Evolutionary conservation across 1,140 invertebrate genomes (phyloP).

Genomic region (Trichogramma pretiosum): DNA sequence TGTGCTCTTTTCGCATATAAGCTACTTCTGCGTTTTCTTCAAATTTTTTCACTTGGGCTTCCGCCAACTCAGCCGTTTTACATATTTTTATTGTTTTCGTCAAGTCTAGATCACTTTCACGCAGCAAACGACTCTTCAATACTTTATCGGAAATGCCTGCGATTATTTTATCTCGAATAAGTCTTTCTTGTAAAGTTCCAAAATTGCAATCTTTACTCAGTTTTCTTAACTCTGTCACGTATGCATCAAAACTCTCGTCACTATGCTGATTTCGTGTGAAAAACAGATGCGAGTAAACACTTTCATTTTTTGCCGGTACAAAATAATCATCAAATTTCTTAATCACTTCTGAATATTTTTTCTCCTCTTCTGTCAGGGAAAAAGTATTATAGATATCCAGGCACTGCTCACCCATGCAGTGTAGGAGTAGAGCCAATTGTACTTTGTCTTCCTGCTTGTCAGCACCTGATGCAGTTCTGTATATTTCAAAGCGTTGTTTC

Average conservation of each 20-base stretch:
- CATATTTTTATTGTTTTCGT: constrained; percentile 24
- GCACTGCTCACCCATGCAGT: constrained; percentile 17
- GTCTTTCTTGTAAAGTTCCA: constrained; percentile 24
- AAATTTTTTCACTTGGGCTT: constrained; percentile 10
- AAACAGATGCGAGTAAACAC: constrained; percentile 23
- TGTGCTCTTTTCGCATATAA: background rate
- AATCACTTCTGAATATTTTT: constrained; percentile 14
- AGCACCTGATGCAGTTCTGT: constrained; percentile 6
- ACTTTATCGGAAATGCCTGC: constrained; percentile 30
- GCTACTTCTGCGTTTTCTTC: background rate
- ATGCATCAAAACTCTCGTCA: constrained; percentile 28
- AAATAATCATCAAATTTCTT: constrained; percentile 23
- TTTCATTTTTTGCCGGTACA: constrained; percentile 22
- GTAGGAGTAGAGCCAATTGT: constrained; percentile 15
- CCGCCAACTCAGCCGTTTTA: constrained; percentile 15
- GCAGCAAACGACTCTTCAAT: constrained; percentile 30
- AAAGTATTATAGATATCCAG: constrained; percentile 19
- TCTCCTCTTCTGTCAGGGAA: constrained; percentile 9
- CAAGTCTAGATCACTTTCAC: constrained; percentile 25
- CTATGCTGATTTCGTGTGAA: constrained; percentile 21
- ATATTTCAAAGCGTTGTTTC: constrained; percentile 13
- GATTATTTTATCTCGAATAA: constrained; percentile 32
- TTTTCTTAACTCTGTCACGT: constrained; percentile 25
- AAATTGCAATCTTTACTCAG: constrained; percentile 26
- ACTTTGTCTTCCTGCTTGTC: constrained; percentile 3